Evolutionary conservation across 2,888 invertebrate species (phyloP).

Genomic region (Caenorhabditis doughertyi): DNA sequence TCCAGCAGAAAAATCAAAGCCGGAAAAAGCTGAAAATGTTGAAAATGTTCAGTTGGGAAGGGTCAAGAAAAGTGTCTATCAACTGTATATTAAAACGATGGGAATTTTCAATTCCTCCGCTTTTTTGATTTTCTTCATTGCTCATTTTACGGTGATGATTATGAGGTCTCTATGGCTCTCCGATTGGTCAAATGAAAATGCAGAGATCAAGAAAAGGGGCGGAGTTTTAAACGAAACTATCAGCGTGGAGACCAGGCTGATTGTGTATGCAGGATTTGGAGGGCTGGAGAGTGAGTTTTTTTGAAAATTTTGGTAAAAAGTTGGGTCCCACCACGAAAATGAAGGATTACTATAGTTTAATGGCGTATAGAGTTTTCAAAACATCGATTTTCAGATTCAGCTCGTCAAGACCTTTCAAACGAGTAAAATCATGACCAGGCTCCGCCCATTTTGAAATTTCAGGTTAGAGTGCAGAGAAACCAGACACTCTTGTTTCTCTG

Average conservation of each 20-base stretch:
- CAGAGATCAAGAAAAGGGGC: slow-evolving; percentile 34
- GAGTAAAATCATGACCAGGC: no score
- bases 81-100: slow-evolving; percentile 91
- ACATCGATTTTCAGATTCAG: neutral
- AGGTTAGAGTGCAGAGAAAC: no score
- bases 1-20: neutral
- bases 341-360: neutral
- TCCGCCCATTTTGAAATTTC: no score
- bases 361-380: no score
- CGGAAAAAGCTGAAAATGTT: slow-evolving; percentile 83
- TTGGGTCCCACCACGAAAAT: neutral
- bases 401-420: neutral
- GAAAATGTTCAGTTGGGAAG: slow-evolving; percentile 92
- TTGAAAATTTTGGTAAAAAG: neutral
- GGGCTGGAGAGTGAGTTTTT: slow-evolving; percentile 55
- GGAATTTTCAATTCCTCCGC: slow-evolving; percentile 86
- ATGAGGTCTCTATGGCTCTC: slow-evolving; percentile 67
- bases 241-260: slow-evolving; percentile 45
- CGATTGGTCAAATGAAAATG: slow-evolving; percentile 68
- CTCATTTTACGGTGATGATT: slow-evolving; percentile 58
- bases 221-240: neutral
- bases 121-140: slow-evolving; percentile 89
- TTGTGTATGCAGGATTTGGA: slow-evolving; percentile 62
- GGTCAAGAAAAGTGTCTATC: slow-evolving; percentile 91
- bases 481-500: no score